Evolutionary conservation across 2,113 vertebrate genomes (phyloP).

Genomic region (Vidua chalybeata): DNA sequence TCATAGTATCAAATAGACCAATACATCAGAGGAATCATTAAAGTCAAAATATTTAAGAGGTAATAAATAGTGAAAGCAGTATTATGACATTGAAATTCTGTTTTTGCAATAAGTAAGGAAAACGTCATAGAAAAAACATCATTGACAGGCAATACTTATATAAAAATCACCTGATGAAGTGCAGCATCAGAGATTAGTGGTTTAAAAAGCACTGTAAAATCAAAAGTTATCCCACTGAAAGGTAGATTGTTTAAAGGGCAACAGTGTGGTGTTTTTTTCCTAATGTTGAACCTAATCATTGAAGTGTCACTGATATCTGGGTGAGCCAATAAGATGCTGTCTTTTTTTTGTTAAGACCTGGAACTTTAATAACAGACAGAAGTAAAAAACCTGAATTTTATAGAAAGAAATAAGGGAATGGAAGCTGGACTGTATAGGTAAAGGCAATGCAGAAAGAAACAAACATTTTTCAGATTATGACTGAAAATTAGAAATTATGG

Average conservation of each 20-base stretch:
- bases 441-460: neutral
- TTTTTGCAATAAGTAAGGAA: neutral
- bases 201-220: neutral
- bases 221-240: neutral
- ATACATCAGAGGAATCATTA: neutral
- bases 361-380: neutral
- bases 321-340: neutral
- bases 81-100: neutral
- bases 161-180: neutral
- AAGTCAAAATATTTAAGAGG: neutral
- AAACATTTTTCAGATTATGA: neutral
- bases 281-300: neutral
- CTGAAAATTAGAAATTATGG: neutral
- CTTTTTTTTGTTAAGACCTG: neutral
- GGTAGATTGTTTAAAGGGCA: neutral
- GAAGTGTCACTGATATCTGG: neutral
- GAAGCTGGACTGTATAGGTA: neutral
- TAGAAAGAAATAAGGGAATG: neutral
- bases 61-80: neutral
- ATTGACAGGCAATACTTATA: neutral
- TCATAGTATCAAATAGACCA: neutral
- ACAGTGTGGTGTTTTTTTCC: neutral
- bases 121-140: neutral
- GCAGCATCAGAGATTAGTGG: neutral
- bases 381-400: neutral